Evolutionary conservation across 2,888 invertebrate genomes (phyloP).

Genomic region (Melieria crassipennis): DNA sequence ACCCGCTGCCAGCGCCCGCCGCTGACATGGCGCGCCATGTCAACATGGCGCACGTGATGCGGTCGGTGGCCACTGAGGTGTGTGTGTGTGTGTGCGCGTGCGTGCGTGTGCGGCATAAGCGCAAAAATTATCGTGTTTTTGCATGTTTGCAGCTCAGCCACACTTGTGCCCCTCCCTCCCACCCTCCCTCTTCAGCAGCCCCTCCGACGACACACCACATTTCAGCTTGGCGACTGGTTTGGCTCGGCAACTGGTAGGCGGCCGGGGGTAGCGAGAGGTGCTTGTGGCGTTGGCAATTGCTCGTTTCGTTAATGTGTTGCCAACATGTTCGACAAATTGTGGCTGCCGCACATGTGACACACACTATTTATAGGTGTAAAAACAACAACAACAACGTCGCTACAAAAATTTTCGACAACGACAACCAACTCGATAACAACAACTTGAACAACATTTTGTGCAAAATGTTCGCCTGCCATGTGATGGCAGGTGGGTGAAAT

Average conservation of each 20-base stretch:
- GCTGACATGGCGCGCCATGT: constrained; percentile 8
- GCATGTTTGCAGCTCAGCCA: constrained; percentile 6
- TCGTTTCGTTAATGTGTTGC: constrained; percentile 33
- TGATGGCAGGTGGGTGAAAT: too few relatives aligned
- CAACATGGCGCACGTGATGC: constrained; percentile 21
- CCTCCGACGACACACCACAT: too few relatives aligned
- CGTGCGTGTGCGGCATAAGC: constrained; percentile 12
- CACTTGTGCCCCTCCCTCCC: not conserved
- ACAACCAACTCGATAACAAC: not conserved
- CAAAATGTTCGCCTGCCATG: constrained; percentile 17
- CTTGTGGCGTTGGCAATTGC: constrained; percentile 10
- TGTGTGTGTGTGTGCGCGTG: not conserved
- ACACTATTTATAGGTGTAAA: constrained; percentile 44
- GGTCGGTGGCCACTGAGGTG: constrained; percentile 21
- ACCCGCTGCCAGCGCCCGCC: not conserved
- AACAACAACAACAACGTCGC: constrained; percentile 31
- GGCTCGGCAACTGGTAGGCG: constrained; percentile 11
- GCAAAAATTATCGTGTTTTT: constrained; percentile 26
- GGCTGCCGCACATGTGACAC: constrained; percentile 42
- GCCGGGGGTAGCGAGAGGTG: constrained; percentile 17
- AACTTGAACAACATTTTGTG: constrained; percentile 12
- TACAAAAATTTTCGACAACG: constrained; percentile 24
- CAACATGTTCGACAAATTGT: constrained; percentile 47
- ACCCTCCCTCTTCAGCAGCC: constrained; percentile 5
- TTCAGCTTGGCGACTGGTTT: too few relatives aligned